Evolutionary conservation across 2,888 invertebrate species (phyloP).

Genomic region (Ormia ochracea): DNA sequence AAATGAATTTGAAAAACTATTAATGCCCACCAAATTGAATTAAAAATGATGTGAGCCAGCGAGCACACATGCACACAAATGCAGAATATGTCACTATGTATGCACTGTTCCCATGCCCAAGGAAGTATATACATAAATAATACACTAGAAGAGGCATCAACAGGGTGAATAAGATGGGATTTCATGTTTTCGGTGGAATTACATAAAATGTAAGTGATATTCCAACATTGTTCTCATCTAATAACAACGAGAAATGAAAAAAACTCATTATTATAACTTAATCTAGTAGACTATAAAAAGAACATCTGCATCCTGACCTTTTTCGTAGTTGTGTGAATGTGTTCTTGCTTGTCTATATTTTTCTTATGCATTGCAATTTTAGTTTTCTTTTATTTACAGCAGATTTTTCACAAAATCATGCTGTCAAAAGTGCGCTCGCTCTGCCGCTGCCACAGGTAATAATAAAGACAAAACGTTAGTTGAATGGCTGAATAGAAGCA

Average conservation of each 20-base stretch:
- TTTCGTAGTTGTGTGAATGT: background rate
- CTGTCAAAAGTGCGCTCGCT: constrained; percentile 21
- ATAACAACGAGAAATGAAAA: constrained; percentile 38
- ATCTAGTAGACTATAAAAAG: constrained; percentile 53
- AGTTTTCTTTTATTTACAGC: constrained; percentile 24
- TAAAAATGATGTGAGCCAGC: no score
- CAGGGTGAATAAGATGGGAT: constrained; percentile 39
- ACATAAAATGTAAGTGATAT: constrained; percentile 59
- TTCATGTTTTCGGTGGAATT: constrained; percentile 59
- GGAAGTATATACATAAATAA: background rate
- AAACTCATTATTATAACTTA: constrained; percentile 41
- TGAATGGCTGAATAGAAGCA: background rate
- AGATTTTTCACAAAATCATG: constrained; percentile 2
- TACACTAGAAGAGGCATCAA: constrained; percentile 8
- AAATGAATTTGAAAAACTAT: no score
- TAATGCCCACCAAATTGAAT: no score
- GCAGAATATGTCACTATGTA: background rate
- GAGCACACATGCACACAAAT: no score
- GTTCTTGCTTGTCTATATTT: background rate
- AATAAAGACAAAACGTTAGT: background rate
- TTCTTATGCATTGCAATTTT: constrained; percentile 36
- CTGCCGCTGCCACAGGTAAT: constrained; percentile 31
- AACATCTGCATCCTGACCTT: constrained; percentile 66
- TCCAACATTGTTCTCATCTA: constrained; percentile 42
- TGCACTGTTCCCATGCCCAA: constrained; percentile 20